Evolutionary conservation across 2,113 vertebrate genomes (phyloP).

Genomic region (Paralichthys olivaceus): DNA sequence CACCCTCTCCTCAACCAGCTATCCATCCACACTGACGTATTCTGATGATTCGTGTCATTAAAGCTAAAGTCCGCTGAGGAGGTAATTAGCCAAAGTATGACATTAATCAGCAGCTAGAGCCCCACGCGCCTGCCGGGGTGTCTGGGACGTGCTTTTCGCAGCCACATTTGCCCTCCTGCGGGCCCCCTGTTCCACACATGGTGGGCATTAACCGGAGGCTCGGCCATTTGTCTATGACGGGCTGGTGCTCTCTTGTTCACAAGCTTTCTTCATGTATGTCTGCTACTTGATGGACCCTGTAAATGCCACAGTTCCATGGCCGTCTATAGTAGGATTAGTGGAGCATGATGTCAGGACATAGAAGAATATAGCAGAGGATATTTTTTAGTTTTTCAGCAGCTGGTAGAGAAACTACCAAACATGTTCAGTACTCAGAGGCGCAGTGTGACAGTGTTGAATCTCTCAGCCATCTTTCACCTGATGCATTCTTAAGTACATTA

Average conservation of each 20-base stretch:
- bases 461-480: constrained; percentile 17
- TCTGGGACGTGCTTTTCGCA: constrained; percentile 72
- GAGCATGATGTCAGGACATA: constrained; percentile 43
- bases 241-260: constrained; percentile 55
- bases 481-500: constrained; percentile 7
- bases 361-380: constrained; percentile 12
- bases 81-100: constrained; percentile 83
- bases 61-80: constrained; percentile 80
- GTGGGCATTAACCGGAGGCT: constrained; percentile 79
- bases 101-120: constrained; percentile 83
- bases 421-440: constrained; percentile 5
- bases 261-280: constrained; percentile 50
- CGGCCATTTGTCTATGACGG: constrained; percentile 78
- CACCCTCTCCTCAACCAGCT: constrained; percentile 37
- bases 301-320: constrained; percentile 59
- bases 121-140: constrained; percentile 69
- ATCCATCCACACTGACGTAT: constrained; percentile 79
- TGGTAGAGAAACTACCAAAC: constrained; percentile 5
- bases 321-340: constrained; percentile 11
- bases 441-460: neutral
- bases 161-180: constrained; percentile 59
- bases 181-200: constrained; percentile 74
- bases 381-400: neutral
- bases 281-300: constrained; percentile 37
- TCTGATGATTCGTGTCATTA: constrained; percentile 85